These are phyloP conservation scores for Melanostigma gelatinosum DNA, from an alignment of 2,113 vertebrate genomes.

Conservation along the genomic window DNA sequence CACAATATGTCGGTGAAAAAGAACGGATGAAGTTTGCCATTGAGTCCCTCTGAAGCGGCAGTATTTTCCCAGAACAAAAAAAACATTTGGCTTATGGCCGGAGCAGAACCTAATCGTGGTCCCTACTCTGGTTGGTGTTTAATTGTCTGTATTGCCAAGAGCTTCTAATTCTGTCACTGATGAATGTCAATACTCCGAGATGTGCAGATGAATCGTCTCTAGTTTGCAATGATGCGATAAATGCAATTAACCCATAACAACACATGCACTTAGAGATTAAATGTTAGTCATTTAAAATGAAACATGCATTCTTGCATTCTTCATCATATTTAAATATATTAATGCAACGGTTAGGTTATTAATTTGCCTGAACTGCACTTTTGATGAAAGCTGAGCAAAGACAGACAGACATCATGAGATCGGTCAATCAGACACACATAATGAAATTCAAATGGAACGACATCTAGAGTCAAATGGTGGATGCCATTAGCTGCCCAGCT, in stretches of 20 bases:
- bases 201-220: background rate
- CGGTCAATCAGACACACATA: background rate
- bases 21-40: too few species aligned
- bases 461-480: background rate
- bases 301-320: background rate
- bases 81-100: background rate
- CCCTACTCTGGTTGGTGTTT: background rate
- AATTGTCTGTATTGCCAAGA: background rate
- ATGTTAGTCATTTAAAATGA: background rate
- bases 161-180: background rate
- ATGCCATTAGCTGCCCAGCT: background rate
- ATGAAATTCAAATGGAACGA: background rate
- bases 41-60: background rate
- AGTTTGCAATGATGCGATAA: background rate
- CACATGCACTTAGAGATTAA: background rate
- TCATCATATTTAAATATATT: background rate
- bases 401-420: constrained; percentile 2
- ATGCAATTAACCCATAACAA: background rate
- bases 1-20: background rate
- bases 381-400: background rate
- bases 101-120: background rate
- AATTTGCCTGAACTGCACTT: background rate
- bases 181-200: background rate
- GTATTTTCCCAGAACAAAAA: background rate
- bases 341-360: background rate